Conservation (phyloP, 2,888 invertebrate genomes). For the Eupithecia pulchellata region DNA sequence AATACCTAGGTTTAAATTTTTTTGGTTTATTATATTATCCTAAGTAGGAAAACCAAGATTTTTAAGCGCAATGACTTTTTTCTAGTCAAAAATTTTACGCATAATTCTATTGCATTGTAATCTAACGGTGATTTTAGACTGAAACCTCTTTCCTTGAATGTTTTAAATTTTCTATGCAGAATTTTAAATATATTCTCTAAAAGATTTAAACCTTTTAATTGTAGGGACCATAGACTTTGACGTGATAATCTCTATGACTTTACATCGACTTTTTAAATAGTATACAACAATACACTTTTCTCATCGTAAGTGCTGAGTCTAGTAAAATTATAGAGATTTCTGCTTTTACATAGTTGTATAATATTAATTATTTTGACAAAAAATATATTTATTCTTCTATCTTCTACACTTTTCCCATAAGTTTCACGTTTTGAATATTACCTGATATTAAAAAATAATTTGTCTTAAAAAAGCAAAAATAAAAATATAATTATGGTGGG, state of each 20-base stretch:
- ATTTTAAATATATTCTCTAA: conserved; percentile 61
- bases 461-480: conserved; percentile 46
- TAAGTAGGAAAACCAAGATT: conserved; percentile 11
- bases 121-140: conserved; percentile 58
- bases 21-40: conserved; percentile 32
- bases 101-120: conserved; percentile 48
- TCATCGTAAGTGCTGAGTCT: conserved; percentile 29
- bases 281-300: conserved; percentile 31
- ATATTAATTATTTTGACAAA: conserved; percentile 55
- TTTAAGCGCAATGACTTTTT: conserved; percentile 34
- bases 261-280: conserved; percentile 52
- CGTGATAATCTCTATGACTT: conserved; percentile 60
- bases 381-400: conserved; percentile 53
- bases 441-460: conserved; percentile 47
- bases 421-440: conserved; percentile 44
- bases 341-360: conserved; percentile 62
- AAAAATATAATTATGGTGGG: conserved; percentile 39
- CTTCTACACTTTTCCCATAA: conserved; percentile 48
- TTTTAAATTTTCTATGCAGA: conserved; percentile 58
- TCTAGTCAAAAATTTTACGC: conserved; percentile 55
- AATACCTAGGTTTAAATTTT: conserved; percentile 11
- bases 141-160: conserved; percentile 53
- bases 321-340: conserved; percentile 63
- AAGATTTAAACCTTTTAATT: conserved; percentile 61
- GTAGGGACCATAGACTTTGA: conserved; percentile 80